Base-by-base conservation (phyloP, 2,888 invertebrate species). In the Caenorhabditis sinica region DNA sequence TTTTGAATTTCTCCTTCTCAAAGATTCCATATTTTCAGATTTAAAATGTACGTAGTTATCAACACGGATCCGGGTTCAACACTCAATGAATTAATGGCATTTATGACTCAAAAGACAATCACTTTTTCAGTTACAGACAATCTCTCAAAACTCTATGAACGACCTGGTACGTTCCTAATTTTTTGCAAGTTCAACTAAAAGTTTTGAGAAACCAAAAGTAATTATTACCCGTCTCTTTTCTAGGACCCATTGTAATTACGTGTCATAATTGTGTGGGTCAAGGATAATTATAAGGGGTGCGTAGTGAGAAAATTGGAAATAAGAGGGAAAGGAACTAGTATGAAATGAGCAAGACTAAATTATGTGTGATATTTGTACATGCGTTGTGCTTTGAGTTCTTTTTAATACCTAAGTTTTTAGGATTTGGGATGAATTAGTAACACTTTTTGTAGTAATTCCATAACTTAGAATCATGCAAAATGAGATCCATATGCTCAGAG, bases 71-170 rank as follows among this genome's bases (percentile, higher is more conserved):
- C 85, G 56, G 85, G 85, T 25, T 36, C 9, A 4, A 77, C 85
- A 11, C 43, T 85, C 33, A 85, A 82, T 28, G 81, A 85, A 30
- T 30, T 85, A 11, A 85, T 85, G 85, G 61, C 81, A 3, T 82
- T 82, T 53, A 82, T 85, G 83, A 84, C 84, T 36, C 80, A 80
- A n/a, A 75, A 71, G 17, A 66, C 84, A 2, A 84, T 84, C 33
- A 84, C 84, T 20, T 84, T 84, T 36, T 80, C 80, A 2, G 84
- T 84, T 25, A 84, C 84, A 8, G 84, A 84, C 61, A 71, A 68
- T 33, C 28, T 84, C 0, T 58, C 80, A 20, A 80, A 74, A 20
- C 28, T 84, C 2, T 75, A 69, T 53, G 80, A 75, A 60, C 36
- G 60, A 58, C 71, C 33, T 43, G 80, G 75, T 83, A 17, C 49